These are phyloP conservation scores for Ciconia maguari DNA, from an alignment of 2,113 vertebrate species.

Conservation along the genomic window DNA sequence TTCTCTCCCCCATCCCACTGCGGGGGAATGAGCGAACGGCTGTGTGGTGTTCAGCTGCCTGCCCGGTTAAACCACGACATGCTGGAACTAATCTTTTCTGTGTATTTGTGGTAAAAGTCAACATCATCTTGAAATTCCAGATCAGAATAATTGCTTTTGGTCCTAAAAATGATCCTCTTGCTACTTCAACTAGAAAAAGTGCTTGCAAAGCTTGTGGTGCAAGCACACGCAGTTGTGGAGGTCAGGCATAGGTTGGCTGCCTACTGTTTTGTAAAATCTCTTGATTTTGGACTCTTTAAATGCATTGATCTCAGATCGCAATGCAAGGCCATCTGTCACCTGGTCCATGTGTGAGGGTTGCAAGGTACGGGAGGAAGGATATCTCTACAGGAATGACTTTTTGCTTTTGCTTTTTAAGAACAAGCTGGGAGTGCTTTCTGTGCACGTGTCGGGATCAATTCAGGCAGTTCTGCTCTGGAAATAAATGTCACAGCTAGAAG, in stretches of 20 bases:
- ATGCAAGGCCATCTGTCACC: neutral
- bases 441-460: fast-evolving
- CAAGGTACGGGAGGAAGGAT: neutral
- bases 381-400: neutral
- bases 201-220: neutral
- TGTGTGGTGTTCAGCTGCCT: too few species aligned
- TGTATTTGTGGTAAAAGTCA: neutral
- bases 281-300: neutral
- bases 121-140: neutral
- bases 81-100: neutral
- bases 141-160: neutral
- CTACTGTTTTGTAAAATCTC: neutral
- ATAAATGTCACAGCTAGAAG: neutral
- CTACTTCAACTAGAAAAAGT: neutral
- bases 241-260: neutral
- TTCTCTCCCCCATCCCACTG: too few species aligned
- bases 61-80: too few species aligned
- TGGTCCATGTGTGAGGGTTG: neutral
- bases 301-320: neutral
- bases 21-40: too few species aligned
- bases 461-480: neutral
- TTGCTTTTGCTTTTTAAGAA: neutral
- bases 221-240: neutral
- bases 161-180: neutral
- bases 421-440: neutral